A percentile compares a stretch with the other conserved stretches of the same genome.
Conservation (phyloP, 1,140 invertebrate species). For the Drosophila punjabiensis region DNA sequence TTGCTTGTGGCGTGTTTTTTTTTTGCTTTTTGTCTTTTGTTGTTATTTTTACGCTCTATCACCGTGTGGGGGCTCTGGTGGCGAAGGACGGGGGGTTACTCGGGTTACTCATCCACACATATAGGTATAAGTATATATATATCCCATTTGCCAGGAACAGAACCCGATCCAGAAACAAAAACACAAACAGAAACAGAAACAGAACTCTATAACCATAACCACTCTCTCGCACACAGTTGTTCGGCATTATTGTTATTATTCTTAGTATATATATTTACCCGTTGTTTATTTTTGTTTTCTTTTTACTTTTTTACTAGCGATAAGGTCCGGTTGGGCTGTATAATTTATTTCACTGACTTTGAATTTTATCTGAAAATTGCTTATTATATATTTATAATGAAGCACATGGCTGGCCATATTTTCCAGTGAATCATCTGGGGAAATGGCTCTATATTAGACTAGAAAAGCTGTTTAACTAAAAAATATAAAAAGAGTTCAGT, state of each 20-base stretch:
- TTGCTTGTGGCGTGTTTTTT: constrained; percentile 35
- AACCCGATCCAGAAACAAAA: constrained; percentile 20
- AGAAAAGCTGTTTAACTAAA: neutral
- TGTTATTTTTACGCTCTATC: constrained; percentile 25
- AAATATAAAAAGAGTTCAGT: too few species aligned
- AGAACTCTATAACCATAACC: constrained; percentile 32
- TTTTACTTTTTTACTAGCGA: neutral
- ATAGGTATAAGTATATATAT: neutral
- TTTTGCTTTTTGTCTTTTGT: constrained; percentile 25
- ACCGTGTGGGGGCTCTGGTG: constrained; percentile 14
- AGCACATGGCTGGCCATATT: constrained; percentile 12
- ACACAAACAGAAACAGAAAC: constrained; percentile 5
- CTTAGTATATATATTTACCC: constrained; percentile 9
- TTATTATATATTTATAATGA: neutral
- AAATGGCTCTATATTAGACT: neutral
- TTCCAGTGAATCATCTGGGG: neutral
- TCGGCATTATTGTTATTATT: constrained; percentile 19
- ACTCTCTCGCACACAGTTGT: constrained; percentile 13
- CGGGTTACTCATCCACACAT: constrained; percentile 31
- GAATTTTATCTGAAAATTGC: constrained; percentile 14
- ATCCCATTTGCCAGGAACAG: constrained; percentile 10
- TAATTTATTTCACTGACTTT: constrained; percentile 11
- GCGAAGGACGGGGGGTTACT: constrained; percentile 18
- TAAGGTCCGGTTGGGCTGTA: constrained; percentile 16
- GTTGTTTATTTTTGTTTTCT: constrained; percentile 13